Percentiles rank a stretch among this genome's conserved stretches.
Conservation (phyloP, 2,113 vertebrate species). For the Centropristis striata region DNA sequence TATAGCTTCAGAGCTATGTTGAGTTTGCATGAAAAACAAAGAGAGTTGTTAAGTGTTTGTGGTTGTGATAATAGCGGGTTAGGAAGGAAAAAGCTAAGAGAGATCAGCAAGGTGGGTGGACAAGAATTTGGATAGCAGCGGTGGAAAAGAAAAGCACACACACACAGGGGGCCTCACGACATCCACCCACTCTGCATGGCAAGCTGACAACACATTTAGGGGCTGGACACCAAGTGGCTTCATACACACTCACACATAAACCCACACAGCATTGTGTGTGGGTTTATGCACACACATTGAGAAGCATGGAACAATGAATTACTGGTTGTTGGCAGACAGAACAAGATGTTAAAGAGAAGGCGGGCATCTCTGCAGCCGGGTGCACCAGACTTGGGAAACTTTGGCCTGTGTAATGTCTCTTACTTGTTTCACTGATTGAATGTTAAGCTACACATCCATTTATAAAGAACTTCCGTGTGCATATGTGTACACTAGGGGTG, state of each 20-base stretch:
- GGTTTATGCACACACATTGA: background rate
- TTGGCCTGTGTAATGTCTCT: background rate
- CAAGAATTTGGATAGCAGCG: slow-evolving; percentile 54
- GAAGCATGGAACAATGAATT: slow-evolving; percentile 40
- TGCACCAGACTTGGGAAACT: background rate
- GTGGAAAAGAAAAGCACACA: slow-evolving; percentile 37
- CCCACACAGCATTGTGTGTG: slow-evolving; percentile 32
- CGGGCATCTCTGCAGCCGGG: slow-evolving; percentile 17
- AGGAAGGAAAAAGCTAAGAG: slow-evolving; percentile 13
- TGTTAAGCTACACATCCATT: background rate
- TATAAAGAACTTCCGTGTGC: background rate
- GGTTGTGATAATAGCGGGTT: slow-evolving; percentile 51
- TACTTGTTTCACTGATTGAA: slow-evolving; percentile 6
- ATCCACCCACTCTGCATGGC: slow-evolving; percentile 70
- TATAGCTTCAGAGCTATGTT: slow-evolving; percentile 7
- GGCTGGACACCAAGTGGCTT: slow-evolving; percentile 29
- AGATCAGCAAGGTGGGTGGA: slow-evolving; percentile 63
- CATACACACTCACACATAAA: slow-evolving; percentile 37
- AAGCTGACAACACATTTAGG: slow-evolving; percentile 58
- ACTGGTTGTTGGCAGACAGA: slow-evolving; percentile 30
- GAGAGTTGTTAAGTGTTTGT: slow-evolving; percentile 10
- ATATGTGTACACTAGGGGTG: background rate
- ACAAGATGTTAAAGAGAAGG: slow-evolving; percentile 23
- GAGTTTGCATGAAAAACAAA: slow-evolving; percentile 15
- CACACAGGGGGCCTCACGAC: slow-evolving; percentile 70